Evolutionary conservation across 2,797 vertebrate genomes (phyloP).

Genomic region (Balearica regulorum): DNA sequence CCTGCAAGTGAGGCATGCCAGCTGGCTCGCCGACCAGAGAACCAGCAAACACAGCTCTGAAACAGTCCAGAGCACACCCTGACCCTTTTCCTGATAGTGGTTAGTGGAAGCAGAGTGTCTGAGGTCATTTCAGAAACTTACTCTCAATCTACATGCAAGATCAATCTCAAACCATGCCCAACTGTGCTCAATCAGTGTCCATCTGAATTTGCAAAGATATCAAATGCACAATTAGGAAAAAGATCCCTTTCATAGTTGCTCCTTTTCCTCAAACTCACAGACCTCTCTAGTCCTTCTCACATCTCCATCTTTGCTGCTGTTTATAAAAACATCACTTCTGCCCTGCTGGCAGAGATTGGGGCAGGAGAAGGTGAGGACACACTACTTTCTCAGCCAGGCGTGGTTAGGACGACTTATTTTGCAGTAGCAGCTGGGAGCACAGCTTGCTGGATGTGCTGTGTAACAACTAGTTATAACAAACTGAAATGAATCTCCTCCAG

Average conservation of each 20-base stretch:
- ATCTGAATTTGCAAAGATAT: neutral
- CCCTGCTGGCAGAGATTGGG: neutral
- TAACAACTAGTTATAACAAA: neutral
- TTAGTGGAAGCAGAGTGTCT: too few relatives aligned
- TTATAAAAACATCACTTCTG: neutral
- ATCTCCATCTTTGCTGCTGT: neutral
- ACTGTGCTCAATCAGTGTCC: neutral
- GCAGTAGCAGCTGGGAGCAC: neutral
- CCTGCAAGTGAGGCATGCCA: neutral
- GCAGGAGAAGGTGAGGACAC: neutral
- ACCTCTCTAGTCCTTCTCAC: neutral
- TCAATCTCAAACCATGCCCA: accelerated
- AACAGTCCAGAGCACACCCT: neutral
- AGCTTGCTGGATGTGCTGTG: neutral
- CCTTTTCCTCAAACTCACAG: neutral
- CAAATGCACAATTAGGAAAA: neutral
- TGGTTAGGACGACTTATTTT: neutral
- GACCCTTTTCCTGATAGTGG: too few relatives aligned
- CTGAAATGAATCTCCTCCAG: neutral
- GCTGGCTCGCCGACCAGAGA: accelerated
- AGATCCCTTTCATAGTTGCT: neutral
- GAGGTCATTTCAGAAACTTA: neutral
- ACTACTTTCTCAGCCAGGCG: neutral
- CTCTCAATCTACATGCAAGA: neutral
- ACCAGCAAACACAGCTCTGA: neutral